Conservation (phyloP, 1,140 invertebrate genomes). For the Antheraea mylitta region DNA sequence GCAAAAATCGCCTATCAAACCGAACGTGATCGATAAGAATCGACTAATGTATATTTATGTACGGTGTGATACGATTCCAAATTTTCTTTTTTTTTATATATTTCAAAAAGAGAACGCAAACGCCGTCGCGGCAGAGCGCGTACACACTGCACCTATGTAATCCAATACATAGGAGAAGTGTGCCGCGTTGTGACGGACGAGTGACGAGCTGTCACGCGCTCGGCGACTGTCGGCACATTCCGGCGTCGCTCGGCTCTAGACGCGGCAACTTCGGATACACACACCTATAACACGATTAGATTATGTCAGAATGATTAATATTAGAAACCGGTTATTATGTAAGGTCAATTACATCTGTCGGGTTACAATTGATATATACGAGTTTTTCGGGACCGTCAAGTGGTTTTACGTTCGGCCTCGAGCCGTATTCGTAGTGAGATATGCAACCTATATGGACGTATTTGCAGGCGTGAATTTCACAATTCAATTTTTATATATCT, state of each 20-base stretch:
- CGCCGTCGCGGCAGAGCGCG: conserved; percentile 46
- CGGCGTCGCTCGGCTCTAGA: conserved; percentile 31
- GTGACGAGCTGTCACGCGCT: conserved; percentile 68
- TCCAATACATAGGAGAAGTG: conserved; percentile 60
- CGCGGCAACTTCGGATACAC: conserved; percentile 33
- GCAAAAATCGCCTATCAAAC: conserved; percentile 11
- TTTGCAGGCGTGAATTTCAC: too few species aligned
- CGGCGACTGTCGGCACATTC: conserved; percentile 40
- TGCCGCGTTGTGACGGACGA: conserved; percentile 63
- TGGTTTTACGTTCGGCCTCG: background rate
- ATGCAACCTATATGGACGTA: background rate
- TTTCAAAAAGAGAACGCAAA: conserved; percentile 49
- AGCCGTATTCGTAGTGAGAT: background rate
- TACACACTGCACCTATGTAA: conserved; percentile 64
- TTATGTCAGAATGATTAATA: conserved; percentile 58
- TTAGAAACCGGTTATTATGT: conserved; percentile 39
- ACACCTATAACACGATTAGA: conserved; percentile 48
- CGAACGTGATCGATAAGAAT: conserved; percentile 1
- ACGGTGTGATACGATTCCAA: conserved; percentile 28
- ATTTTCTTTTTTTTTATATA: conserved; percentile 20
- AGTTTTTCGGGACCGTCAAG: background rate
- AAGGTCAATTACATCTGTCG: conserved; percentile 42
- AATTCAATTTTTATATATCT: too few species aligned
- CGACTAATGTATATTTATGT: conserved; percentile 13
- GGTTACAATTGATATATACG: conserved; percentile 18